phyloP scores from a whole-genome alignment of 2,888 invertebrate genomes.

The Luffia ferchaultella region DNA sequence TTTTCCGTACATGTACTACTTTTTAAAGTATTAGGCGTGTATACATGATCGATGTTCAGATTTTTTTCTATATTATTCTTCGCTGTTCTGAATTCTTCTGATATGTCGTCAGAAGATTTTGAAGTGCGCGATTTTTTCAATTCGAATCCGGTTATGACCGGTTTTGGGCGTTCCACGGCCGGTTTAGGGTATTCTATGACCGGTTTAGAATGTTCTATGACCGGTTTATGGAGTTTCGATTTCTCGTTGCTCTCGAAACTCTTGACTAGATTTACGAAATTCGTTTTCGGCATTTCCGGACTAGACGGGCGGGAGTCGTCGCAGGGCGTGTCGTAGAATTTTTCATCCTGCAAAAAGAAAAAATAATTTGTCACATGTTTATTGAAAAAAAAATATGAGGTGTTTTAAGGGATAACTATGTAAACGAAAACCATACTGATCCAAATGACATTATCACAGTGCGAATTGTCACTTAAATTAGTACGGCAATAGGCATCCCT shows the following conservation, averaged over 20 bases:
- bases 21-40: slow-evolving; percentile 20
- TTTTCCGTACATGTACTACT: slow-evolving; percentile 4
- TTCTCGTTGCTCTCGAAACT: slow-evolving; percentile 34
- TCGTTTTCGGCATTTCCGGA: slow-evolving; percentile 14
- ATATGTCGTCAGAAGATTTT: background rate
- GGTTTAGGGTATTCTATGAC: background rate
- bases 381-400: too few relatives aligned
- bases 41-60: slow-evolving; percentile 31
- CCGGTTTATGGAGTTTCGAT: slow-evolving; percentile 2
- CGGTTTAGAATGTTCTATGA: slow-evolving; percentile 4
- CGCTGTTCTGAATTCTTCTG: slow-evolving; percentile 18
- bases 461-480: too few relatives aligned
- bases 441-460: too few relatives aligned
- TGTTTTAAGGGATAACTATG: too few relatives aligned
- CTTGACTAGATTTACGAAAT: slow-evolving; percentile 36
- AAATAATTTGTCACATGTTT: too few relatives aligned
- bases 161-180: slow-evolving; percentile 17
- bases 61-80: slow-evolving; percentile 24
- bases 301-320: slow-evolving; percentile 27
- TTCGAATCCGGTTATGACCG: background rate
- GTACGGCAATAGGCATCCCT: too few relatives aligned
- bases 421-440: too few relatives aligned
- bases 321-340: slow-evolving; percentile 47
- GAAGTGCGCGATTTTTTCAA: background rate
- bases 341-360: slow-evolving; percentile 33